phyloP scores from a whole-genome alignment of 2,888 invertebrate genomes.

The Chrysodeixis includens region DNA sequence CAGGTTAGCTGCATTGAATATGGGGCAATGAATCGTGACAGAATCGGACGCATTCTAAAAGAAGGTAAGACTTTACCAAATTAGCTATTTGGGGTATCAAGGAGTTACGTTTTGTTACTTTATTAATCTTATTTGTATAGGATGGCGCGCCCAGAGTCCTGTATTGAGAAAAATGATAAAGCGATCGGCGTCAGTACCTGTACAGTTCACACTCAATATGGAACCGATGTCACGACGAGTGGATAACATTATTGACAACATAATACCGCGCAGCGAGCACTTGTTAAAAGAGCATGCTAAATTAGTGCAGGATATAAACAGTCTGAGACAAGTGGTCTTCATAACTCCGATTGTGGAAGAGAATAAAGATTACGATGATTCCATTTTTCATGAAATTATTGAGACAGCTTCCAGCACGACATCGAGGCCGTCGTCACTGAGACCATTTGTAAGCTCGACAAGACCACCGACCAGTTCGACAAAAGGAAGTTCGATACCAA shows the following conservation, averaged over 20 bases:
- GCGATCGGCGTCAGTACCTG: slow-evolving; percentile 42
- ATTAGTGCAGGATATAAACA: slow-evolving; percentile 84
- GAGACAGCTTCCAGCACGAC: slow-evolving; percentile 72
- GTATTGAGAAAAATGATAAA: slow-evolving; percentile 45
- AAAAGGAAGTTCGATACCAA: slow-evolving; percentile 71
- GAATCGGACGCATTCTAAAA: slow-evolving; percentile 62
- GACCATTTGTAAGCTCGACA: slow-evolving; percentile 36
- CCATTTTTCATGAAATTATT: slow-evolving; percentile 80
- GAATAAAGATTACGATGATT: slow-evolving; percentile 80
- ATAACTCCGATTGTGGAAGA: slow-evolving; percentile 77
- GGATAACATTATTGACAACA: slow-evolving; percentile 45
- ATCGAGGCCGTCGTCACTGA: slow-evolving; percentile 10
- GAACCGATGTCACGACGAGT: slow-evolving; percentile 36
- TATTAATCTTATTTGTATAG: slow-evolving; percentile 44
- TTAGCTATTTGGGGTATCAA: too few relatives aligned
- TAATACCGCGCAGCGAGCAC: slow-evolving; percentile 52
- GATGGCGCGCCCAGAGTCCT: slow-evolving; percentile 58
- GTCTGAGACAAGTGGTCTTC: slow-evolving; percentile 78
- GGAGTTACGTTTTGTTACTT: not conserved
- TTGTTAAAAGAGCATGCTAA: slow-evolving; percentile 82
- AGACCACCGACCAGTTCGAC: slow-evolving; percentile 56
- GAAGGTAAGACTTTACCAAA: slow-evolving; percentile 72
- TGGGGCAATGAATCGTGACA: slow-evolving; percentile 60
- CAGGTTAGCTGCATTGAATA: slow-evolving; percentile 81
- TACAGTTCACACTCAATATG: slow-evolving; percentile 36